Evolutionary conservation across 2,113 vertebrate genomes (phyloP).

Genomic region (Plectropomus leopardus): DNA sequence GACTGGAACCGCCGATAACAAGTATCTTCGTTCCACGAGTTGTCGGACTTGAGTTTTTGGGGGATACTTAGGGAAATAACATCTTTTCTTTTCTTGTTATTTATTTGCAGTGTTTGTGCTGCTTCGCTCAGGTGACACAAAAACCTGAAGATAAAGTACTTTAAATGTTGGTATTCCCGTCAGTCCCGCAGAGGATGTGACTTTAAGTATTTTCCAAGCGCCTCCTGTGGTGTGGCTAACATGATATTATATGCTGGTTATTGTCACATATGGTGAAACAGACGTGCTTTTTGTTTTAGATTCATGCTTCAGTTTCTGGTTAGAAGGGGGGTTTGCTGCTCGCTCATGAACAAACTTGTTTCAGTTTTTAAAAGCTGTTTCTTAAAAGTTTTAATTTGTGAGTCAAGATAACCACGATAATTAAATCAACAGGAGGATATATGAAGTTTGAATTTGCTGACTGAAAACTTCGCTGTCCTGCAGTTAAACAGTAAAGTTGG

Average conservation of each 20-base stretch:
- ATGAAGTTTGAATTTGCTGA: background rate
- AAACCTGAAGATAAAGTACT: background rate
- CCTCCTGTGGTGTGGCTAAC: constrained; percentile 33
- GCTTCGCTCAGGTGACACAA: background rate
- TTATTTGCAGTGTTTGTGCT: constrained; percentile 12
- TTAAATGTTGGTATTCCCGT: background rate
- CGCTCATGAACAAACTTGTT: background rate
- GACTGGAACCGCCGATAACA: constrained; percentile 96
- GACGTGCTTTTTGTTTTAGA: constrained; percentile 9
- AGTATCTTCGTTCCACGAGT: constrained; percentile 71
- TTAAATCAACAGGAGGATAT: background rate
- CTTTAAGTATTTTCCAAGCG: background rate
- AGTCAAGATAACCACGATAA: background rate
- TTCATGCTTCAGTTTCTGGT: constrained; percentile 4
- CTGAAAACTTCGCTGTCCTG: background rate
- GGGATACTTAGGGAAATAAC: constrained; percentile 25
- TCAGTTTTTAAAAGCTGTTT: background rate
- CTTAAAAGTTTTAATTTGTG: background rate
- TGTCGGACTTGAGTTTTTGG: constrained; percentile 26
- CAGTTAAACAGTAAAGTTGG: background rate
- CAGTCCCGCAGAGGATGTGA: background rate
- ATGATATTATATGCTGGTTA: constrained; percentile 24
- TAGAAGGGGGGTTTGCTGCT: background rate
- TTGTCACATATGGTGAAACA: constrained; percentile 18
- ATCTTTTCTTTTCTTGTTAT: background rate